Evolutionary conservation across 2,113 vertebrate genomes (phyloP).

Genomic region (Ochotona curzoniae): DNA sequence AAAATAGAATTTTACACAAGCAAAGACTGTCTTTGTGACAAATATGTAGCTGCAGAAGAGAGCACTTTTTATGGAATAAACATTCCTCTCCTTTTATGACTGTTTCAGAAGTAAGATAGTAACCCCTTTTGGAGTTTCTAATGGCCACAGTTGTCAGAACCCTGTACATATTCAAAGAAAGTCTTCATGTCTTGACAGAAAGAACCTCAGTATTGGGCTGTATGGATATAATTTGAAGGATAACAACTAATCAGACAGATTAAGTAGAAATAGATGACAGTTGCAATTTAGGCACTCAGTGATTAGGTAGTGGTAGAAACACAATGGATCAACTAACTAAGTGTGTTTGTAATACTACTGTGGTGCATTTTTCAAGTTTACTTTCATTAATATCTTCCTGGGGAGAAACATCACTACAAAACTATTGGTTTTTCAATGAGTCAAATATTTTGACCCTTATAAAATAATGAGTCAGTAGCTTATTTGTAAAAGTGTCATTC

Average conservation of each 20-base stretch:
- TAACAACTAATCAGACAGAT: neutral
- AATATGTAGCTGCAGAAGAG: neutral
- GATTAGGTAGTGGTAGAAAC: too few species aligned
- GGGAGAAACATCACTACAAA: neutral
- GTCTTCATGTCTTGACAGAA: neutral
- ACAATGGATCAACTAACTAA: neutral
- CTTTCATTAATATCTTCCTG: neutral
- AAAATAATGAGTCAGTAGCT: neutral
- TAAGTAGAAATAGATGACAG: neutral
- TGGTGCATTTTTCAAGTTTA: neutral
- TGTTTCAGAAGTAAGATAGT: neutral
- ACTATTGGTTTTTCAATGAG: neutral
- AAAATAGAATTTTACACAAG: too few species aligned
- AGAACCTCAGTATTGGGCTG: too few species aligned
- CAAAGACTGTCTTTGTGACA: neutral
- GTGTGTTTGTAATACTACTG: neutral
- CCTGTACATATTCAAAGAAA: neutral
- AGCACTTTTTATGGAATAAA: neutral
- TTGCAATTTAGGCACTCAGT: neutral
- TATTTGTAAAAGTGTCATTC: neutral
- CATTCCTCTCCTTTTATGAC: neutral
- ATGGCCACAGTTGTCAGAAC: neutral
- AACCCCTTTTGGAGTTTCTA: neutral
- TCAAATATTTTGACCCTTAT: slow-evolving; percentile 35
- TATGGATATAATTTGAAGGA: neutral